A percentile compares a stretch with the other conserved stretches of the same genome.
phyloP scores from a whole-genome alignment of 1,140 invertebrate species.

The honey bee (Apis mellifera) region DNA sequence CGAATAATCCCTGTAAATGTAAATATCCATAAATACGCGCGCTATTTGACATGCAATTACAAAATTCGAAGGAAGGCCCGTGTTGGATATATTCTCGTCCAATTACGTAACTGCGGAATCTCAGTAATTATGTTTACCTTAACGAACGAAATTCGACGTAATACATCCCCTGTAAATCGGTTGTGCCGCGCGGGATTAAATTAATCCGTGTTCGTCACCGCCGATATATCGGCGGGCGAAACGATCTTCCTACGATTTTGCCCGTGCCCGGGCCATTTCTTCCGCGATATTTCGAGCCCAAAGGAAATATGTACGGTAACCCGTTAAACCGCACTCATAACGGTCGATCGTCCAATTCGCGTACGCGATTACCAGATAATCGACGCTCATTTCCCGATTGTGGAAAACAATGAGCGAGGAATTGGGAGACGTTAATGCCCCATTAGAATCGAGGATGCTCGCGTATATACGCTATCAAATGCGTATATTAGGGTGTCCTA shows the following conservation, averaged over 20 bases:
- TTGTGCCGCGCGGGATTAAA: conserved; percentile 14
- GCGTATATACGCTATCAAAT: not conserved
- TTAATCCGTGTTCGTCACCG: conserved; percentile 40
- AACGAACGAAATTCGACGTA: conserved; percentile 39
- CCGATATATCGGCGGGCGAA: conserved; percentile 15
- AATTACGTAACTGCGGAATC: conserved; percentile 48
- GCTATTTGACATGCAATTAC: conserved; percentile 44
- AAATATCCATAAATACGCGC: conserved; percentile 38
- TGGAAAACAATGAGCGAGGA: conserved; percentile 54
- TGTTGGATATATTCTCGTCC: conserved; percentile 38
- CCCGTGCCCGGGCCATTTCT: not conserved
- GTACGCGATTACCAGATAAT: conserved; percentile 60
- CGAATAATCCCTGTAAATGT: not conserved
- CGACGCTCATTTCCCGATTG: conserved; percentile 55
- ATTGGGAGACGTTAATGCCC: conserved; percentile 46
- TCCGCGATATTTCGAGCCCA: not conserved
- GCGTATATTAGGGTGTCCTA: not conserved
- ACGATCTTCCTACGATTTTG: not conserved
- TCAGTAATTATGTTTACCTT: conserved; percentile 41
- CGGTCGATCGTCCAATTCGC: conserved; percentile 30
- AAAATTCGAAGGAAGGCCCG: conserved; percentile 25
- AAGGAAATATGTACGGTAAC: not conserved
- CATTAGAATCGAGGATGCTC: conserved; percentile 14
- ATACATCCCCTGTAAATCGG: conserved; percentile 27
- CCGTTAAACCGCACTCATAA: conserved; percentile 10